phyloP scores from a whole-genome alignment of 2,113 vertebrate species.

The Dermatemys mawii region DNA sequence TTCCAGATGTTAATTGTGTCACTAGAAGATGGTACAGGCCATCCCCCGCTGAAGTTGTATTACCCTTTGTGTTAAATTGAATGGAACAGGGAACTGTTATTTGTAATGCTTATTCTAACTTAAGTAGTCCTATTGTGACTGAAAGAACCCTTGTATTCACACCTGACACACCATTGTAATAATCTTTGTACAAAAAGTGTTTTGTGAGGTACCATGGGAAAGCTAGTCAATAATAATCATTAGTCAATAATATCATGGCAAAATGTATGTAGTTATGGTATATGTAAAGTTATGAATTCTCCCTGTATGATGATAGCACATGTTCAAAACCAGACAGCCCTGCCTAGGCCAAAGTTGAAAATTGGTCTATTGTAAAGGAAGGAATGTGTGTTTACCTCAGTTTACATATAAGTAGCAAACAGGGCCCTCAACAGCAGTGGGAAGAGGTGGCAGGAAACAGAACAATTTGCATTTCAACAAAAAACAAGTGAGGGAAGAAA shows the following conservation, averaged over 20 bases:
- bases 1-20: background rate
- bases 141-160: background rate
- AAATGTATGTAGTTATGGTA: background rate
- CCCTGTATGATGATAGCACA: background rate
- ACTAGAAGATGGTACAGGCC: background rate
- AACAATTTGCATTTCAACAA: background rate
- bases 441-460: background rate
- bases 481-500: background rate
- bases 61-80: background rate
- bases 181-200: background rate
- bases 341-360: background rate
- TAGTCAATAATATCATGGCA: background rate
- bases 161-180: background rate
- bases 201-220: background rate
- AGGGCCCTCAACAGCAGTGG: background rate
- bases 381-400: background rate
- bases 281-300: background rate
- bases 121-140: background rate
- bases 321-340: background rate
- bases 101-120: background rate
- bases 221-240: background rate
- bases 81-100: constrained; percentile 1
- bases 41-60: background rate
- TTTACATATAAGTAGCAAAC: background rate
- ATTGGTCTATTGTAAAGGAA: background rate